phyloP scores from a whole-genome alignment of 2,888 invertebrate genomes.

The Polydrusus pterygomalis region DNA sequence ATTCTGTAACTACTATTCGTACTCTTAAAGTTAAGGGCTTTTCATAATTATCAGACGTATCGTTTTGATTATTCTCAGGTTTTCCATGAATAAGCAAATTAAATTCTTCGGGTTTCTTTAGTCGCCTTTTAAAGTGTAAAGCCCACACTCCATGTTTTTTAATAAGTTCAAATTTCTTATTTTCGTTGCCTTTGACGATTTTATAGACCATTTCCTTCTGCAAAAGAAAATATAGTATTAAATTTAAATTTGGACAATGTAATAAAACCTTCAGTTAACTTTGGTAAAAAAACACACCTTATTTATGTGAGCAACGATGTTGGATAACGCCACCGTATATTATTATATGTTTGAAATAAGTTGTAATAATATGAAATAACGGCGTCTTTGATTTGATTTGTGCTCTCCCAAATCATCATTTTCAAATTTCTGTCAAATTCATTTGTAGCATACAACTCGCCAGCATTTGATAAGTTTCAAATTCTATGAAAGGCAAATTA shows the following conservation, averaged over 20 bases:
- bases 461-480: too few species aligned
- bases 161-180: constrained; percentile 75
- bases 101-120: constrained; percentile 75
- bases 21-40: constrained; percentile 75
- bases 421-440: too few species aligned
- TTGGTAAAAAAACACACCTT: too few species aligned
- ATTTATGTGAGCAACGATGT: too few species aligned
- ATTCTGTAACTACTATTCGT: constrained; percentile 67
- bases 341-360: too few species aligned
- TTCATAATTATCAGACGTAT: constrained; percentile 68
- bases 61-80: constrained; percentile 64
- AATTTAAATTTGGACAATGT: background rate
- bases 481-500: too few species aligned
- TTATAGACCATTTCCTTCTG: constrained; percentile 76
- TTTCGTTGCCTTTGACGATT: constrained; percentile 76
- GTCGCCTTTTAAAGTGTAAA: constrained; percentile 76
- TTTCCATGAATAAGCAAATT: constrained; percentile 75
- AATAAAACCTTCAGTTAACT: too few species aligned
- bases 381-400: too few species aligned
- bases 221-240: constrained; percentile 41
- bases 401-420: too few species aligned
- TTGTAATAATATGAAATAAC: too few species aligned
- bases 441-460: too few species aligned
- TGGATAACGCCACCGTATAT: too few species aligned
- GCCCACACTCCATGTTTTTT: constrained; percentile 77